Base-by-base conservation (phyloP, 2,797 vertebrate species). In the Tinamus major region DNA sequence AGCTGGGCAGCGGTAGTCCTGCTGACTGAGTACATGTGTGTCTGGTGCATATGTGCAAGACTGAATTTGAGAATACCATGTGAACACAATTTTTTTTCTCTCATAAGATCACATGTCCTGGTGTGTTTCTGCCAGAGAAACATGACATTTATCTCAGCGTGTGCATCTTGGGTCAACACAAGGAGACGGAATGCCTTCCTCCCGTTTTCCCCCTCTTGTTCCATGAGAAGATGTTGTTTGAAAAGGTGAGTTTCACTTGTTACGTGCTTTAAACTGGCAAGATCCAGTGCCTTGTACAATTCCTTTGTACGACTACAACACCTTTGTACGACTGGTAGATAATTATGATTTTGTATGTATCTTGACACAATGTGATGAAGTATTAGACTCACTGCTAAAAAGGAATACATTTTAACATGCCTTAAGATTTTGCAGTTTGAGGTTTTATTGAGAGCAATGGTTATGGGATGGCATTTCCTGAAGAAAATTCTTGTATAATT, bases 151-250 rank as follows among this genome's bases (percentile, higher is more conserved):
- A 97, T 95, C 97, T 98, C 51, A 97, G 92, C 74, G 91, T 98
- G 89, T 97, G 96, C 90, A 89, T 98, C 55, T 93, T 98, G 95
- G 97, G 96, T 53, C 98, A 98, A 87, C 96, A 95, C 93, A 91
- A 96, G 83, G 97, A 98, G 78, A 97, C 98, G 5, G 83, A 97
- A 39, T 96, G 96, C 88, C 95, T 98, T 85, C 96, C 97, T 12
- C 96, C 98, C 10, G 55, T 98, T 64, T 99, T 98, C 51, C 98
- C 98, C 53, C 95, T 98, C 67, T 86, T 97, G 39, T 97, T 98
- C 93, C 95, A 97, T 37, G 97, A 98, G 89, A 98, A 97, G 95
- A 97, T 98, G 94, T 97, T 84, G 37, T 98, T 99, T 97, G 98
- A 98, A 95, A 99, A 99, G 97, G 98, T 98, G 96, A 83, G 37